Base-by-base conservation (phyloP, 1,140 invertebrate species). In the honey bee (Apis mellifera) region DNA sequence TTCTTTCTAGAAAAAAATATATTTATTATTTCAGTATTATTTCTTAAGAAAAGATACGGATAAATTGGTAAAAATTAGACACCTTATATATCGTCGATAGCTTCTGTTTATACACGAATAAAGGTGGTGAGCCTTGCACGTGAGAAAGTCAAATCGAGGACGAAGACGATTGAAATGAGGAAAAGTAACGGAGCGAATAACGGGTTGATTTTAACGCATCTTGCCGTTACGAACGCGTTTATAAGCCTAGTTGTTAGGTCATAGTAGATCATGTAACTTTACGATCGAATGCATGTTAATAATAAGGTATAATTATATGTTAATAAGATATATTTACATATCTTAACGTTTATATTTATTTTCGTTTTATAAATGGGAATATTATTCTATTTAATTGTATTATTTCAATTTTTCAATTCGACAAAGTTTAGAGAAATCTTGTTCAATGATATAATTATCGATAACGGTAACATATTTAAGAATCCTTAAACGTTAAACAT, bases 111-210 rank as follows among this genome's bases (percentile, higher is more conserved):
- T 55, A 64, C 48, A 13, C n/a, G 69, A 71, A 17, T 23, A 52
- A 54, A 13, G 15, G 32, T 60, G 65, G 62, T 32, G 59, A 66
- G 55, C 55, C 68, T 52, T 76, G 71, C 80, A 73, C 72, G 80
- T 70, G 83, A 78, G 68, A 82, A 78, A 87, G 79, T 23, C 55
- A 79, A 87, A 83, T 87, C 86, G 86, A 85, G 87, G 87, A 87
- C 86, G 83, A 83, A 82, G 81, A 80, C 71, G 72, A 72, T 88
- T 78, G 78, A 89, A 89, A 89, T 81, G 86, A 84, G 84, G 83
- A 89, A 89, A 90, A 90, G 86, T 90, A 90, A 90, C 89, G 89
- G 89, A n/a, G 87, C 87, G 79, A 83, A 57, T 90, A 90, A 90
- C 89, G 89, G 87, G 65, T 86, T 83, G 78, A 83, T 86, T 90